Evolutionary conservation across 2,888 invertebrate genomes (phyloP).

Genomic region (Drosophila kambysellisi): DNA sequence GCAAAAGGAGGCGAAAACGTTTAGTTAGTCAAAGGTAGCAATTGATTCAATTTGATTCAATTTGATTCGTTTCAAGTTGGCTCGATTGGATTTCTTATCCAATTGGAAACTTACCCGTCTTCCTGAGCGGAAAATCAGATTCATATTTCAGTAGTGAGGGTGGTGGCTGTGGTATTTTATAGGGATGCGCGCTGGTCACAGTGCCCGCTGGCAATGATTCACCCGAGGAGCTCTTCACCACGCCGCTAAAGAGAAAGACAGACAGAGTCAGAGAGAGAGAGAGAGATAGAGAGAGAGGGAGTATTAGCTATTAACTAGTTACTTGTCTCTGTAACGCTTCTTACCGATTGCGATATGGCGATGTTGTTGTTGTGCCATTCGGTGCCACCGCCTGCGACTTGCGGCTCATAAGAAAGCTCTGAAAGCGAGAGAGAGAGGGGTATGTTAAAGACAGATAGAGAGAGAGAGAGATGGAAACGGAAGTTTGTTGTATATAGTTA

Average conservation of each 20-base stretch:
- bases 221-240: conserved; percentile 89
- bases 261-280: not conserved
- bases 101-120: conserved; percentile 91
- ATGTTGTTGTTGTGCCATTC: conserved; percentile 89
- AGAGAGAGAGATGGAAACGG: not conserved
- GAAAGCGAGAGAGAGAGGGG: conserved; percentile 42
- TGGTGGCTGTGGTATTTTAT: conserved; percentile 89
- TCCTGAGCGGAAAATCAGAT: conserved; percentile 95
- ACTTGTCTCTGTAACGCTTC: conserved; percentile 33
- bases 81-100: not conserved
- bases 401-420: conserved; percentile 93
- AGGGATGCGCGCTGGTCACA: conserved; percentile 88
- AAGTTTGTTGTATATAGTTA: conserved; percentile 77
- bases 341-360: conserved; percentile 93
- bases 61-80: conserved; percentile 1
- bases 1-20: conserved; percentile 26
- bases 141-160: conserved; percentile 85
- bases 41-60: not conserved
- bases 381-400: conserved; percentile 90
- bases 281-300: not conserved
- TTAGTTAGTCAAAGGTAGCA: conserved; percentile 24
- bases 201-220: conserved; percentile 88
- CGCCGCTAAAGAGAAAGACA: conserved; percentile 85
- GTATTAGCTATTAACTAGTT: not conserved
- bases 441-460: not conserved